These are phyloP conservation scores for Rotaria magnacalcarata DNA, from an alignment of 2,888 invertebrate species.

Conservation along the genomic window DNA sequence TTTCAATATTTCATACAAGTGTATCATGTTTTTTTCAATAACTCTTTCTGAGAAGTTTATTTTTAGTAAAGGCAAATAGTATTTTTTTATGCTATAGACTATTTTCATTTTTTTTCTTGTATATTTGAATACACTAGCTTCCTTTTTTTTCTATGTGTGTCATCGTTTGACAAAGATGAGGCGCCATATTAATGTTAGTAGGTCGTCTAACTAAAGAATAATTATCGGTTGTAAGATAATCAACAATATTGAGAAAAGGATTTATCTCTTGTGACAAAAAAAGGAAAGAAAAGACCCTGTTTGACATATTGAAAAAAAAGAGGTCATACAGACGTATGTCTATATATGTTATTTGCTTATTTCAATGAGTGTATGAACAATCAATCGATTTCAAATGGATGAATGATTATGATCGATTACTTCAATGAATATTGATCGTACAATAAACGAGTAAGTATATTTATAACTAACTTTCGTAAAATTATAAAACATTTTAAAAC, in stretches of 20 bases:
- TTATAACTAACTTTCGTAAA: background rate
- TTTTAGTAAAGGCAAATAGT: background rate
- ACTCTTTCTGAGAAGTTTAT: background rate
- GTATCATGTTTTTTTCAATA: background rate
- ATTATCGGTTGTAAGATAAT: background rate
- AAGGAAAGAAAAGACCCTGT: background rate
- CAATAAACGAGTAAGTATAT: background rate
- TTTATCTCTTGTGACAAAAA: background rate
- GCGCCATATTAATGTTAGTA: background rate
- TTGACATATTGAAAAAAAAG: background rate
- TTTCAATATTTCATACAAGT: background rate
- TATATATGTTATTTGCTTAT: background rate
- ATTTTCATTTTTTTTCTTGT: background rate
- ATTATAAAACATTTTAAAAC: background rate
- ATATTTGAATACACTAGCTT: background rate
- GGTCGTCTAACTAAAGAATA: background rate
- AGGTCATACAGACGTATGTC: background rate
- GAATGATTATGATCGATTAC: background rate
- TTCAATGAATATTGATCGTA: background rate
- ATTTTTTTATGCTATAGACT: background rate
- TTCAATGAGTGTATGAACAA: background rate
- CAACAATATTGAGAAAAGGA: conserved; percentile 13
- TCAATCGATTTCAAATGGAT: background rate
- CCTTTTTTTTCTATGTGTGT: background rate
- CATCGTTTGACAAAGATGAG: background rate